Percentiles rank a stretch among this genome's conserved stretches.
Conservation (phyloP, 2,113 vertebrate species). For the Pelecanoides urinatrix region DNA sequence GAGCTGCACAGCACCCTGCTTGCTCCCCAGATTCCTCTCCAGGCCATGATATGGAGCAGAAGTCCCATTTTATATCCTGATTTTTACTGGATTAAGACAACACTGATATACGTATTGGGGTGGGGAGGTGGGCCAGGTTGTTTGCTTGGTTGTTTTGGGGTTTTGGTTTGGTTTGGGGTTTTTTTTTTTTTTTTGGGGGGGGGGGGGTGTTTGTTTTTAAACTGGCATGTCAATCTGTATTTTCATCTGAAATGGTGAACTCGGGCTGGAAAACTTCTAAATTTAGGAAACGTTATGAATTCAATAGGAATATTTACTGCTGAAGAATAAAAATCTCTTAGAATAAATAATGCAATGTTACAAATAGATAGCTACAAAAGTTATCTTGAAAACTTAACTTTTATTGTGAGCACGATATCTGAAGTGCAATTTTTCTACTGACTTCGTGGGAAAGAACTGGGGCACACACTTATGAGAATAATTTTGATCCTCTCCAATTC, state of each 20-base stretch:
- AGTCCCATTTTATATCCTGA: not conserved
- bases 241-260: not conserved
- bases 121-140: fast-evolving
- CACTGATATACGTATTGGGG: not conserved
- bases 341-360: not conserved
- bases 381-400: not conserved
- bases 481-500: not conserved
- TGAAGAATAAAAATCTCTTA: not conserved
- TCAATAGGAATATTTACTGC: not conserved
- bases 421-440: not conserved
- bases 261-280: not conserved
- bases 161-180: too few relatives aligned
- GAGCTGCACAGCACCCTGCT: not conserved
- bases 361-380: not conserved
- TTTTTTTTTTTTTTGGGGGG: too few relatives aligned
- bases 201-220: not conserved
- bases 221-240: not conserved
- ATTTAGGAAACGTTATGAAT: not conserved
- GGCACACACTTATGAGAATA: not conserved
- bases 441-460: not conserved
- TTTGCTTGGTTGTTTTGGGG: not conserved
- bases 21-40: not conserved
- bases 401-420: not conserved
- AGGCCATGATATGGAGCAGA: not conserved
- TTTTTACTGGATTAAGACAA: not conserved